Percentiles rank a stretch among this genome's conserved stretches.
Evolutionary conservation across 2,797 vertebrate genomes (phyloP).

Genomic region (Hephaestus fuliginosus): DNA sequence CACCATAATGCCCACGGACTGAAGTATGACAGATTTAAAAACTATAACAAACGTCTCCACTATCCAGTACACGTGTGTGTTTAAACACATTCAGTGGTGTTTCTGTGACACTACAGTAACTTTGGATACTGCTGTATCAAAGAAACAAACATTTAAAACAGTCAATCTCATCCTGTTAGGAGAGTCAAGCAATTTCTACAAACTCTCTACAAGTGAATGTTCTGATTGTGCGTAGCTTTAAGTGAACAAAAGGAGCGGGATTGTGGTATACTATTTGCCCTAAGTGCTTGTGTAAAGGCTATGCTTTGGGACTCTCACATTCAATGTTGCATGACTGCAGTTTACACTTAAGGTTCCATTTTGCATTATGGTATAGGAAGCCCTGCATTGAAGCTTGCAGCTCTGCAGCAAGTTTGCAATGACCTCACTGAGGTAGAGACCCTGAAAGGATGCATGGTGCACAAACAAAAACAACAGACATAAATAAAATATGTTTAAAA

Average conservation of each 20-base stretch:
- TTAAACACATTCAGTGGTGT: constrained; percentile 59
- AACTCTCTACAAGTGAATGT: constrained; percentile 64
- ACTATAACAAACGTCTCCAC: constrained; percentile 37
- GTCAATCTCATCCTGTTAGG: constrained; percentile 56
- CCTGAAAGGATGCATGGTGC: constrained; percentile 82
- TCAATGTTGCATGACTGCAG: constrained; percentile 80
- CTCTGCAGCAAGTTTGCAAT: constrained; percentile 85
- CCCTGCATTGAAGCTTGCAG: constrained; percentile 82
- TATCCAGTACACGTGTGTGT: constrained; percentile 34
- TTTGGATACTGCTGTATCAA: constrained; percentile 52
- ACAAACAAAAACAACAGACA: constrained; percentile 63
- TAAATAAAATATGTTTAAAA: constrained; percentile 68
- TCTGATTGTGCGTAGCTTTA: constrained; percentile 87
- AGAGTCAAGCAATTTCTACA: constrained; percentile 59
- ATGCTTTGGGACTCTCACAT: constrained; percentile 82
- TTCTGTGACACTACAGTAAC: constrained; percentile 56
- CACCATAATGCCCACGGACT: constrained; percentile 66
- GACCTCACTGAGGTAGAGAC: constrained; percentile 89
- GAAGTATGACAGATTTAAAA: constrained; percentile 51
- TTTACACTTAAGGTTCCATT: constrained; percentile 83
- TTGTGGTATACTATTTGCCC: constrained; percentile 70
- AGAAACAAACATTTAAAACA: constrained; percentile 68
- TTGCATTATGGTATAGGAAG: constrained; percentile 79
- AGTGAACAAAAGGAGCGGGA: constrained; percentile 73
- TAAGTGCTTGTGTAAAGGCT: constrained; percentile 86